These are phyloP conservation scores for Thermophis baileyi DNA, from an alignment of 2,113 vertebrate species.

Conservation along the genomic window DNA sequence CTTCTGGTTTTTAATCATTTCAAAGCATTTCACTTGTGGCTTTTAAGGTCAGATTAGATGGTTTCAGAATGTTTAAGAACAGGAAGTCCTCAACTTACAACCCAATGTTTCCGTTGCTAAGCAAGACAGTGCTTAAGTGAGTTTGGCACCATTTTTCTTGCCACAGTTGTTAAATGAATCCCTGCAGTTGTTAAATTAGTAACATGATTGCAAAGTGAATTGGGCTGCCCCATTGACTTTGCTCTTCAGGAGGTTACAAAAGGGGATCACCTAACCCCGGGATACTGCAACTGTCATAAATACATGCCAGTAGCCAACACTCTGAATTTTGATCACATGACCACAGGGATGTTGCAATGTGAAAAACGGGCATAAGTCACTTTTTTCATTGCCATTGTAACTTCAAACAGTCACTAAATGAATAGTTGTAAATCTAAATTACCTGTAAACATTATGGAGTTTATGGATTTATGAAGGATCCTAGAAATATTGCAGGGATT, in stretches of 20 bases:
- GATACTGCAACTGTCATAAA: neutral
- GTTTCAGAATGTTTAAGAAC: neutral
- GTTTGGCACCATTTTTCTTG: neutral
- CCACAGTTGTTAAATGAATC: neutral
- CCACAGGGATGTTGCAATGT: neutral
- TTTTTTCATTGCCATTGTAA: neutral
- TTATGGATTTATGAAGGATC: neutral
- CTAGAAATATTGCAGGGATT: neutral
- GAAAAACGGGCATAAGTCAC: neutral
- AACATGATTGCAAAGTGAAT: neutral
- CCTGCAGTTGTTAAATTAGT: neutral
- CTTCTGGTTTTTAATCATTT: neutral
- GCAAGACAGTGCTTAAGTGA: neutral
- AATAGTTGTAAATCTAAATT: neutral
- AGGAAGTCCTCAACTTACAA: neutral
- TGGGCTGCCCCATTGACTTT: neutral
- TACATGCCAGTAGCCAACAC: neutral
- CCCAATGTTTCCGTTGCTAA: neutral
- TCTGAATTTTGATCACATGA: neutral
- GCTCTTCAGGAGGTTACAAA: neutral
- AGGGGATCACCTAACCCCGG: neutral
- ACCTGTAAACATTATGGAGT: neutral
- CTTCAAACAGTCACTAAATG: neutral
- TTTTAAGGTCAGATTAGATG: neutral
- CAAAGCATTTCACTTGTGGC: too few relatives aligned